Evolutionary conservation across 2,888 invertebrate genomes (phyloP).

Genomic region (Gryllus longicercus): DNA sequence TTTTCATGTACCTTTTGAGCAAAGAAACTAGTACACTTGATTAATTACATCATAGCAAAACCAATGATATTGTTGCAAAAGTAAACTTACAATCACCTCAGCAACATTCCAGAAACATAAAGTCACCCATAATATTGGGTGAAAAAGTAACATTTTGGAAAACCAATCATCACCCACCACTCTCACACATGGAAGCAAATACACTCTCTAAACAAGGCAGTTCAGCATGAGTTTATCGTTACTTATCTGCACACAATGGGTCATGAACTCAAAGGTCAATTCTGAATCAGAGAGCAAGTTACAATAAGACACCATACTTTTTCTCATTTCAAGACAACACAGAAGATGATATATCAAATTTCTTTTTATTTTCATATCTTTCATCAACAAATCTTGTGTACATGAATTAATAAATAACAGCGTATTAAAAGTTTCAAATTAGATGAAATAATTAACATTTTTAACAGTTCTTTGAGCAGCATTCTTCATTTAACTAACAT

Average conservation of each 20-base stretch:
- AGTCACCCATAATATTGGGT: background rate
- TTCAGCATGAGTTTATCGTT: background rate
- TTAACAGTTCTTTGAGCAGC: too few species aligned
- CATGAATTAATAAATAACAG: too few species aligned
- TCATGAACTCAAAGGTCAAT: slow-evolving; percentile 1
- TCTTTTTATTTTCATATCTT: background rate
- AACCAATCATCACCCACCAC: too few species aligned
- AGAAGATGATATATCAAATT: background rate
- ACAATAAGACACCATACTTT: background rate
- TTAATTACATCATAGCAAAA: too few species aligned
- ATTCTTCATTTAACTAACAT: too few species aligned
- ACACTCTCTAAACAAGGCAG: too few species aligned
- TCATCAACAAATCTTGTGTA: background rate
- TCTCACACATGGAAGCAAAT: too few species aligned
- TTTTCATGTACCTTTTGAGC: too few species aligned
- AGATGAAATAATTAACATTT: too few species aligned
- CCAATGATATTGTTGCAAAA: background rate
- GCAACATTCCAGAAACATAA: background rate
- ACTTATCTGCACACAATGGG: background rate
- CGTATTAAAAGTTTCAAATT: too few species aligned
- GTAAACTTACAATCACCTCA: background rate
- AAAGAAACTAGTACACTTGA: too few species aligned
- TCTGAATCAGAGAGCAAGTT: background rate
- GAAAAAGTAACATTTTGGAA: too few species aligned
- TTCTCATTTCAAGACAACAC: background rate